A percentile compares a stretch with the other conserved stretches of the same genome.
Evolutionary conservation across 1,140 invertebrate species (phyloP).

Genomic region (Dolichoris vasculosae): DNA sequence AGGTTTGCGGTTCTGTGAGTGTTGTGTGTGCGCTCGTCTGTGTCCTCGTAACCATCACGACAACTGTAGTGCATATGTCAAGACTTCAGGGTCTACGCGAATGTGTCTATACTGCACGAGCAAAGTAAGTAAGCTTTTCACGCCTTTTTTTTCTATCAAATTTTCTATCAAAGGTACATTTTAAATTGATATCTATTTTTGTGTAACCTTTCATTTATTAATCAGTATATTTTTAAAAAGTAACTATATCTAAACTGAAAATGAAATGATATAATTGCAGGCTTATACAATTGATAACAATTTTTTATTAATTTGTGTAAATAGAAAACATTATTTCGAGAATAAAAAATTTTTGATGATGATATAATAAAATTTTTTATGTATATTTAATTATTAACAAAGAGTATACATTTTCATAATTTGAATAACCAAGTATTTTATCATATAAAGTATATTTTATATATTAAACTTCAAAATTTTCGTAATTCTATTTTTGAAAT

Average conservation of each 20-base stretch:
- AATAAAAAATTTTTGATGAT: too few relatives aligned
- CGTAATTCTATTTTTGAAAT: too few relatives aligned
- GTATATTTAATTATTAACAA: too few relatives aligned
- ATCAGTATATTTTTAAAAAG: neutral
- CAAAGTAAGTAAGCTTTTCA: constrained; percentile 61
- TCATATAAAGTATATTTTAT: too few relatives aligned
- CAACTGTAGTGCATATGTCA: constrained; percentile 95
- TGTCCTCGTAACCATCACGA: constrained; percentile 91
- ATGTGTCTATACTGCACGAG: constrained; percentile 84
- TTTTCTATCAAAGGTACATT: neutral
- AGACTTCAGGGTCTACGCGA: constrained; percentile 88
- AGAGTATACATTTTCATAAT: too few relatives aligned
- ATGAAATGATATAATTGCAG: too few relatives aligned
- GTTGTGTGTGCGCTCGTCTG: constrained; percentile 88
- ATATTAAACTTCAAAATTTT: too few relatives aligned
- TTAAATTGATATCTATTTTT: neutral
- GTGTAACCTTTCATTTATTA: neutral
- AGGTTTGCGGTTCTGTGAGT: constrained; percentile 88
- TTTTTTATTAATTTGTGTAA: too few relatives aligned
- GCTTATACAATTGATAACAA: too few relatives aligned
- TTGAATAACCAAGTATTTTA: too few relatives aligned
- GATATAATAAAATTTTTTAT: too few relatives aligned
- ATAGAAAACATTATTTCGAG: too few relatives aligned
- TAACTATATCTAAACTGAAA: neutral
- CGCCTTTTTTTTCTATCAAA: neutral